A percentile compares a stretch with the other conserved stretches of the same genome.
These are phyloP conservation scores for Callospermophilus lateralis DNA, from an alignment of 2,113 vertebrate genomes.

Conservation along the genomic window DNA sequence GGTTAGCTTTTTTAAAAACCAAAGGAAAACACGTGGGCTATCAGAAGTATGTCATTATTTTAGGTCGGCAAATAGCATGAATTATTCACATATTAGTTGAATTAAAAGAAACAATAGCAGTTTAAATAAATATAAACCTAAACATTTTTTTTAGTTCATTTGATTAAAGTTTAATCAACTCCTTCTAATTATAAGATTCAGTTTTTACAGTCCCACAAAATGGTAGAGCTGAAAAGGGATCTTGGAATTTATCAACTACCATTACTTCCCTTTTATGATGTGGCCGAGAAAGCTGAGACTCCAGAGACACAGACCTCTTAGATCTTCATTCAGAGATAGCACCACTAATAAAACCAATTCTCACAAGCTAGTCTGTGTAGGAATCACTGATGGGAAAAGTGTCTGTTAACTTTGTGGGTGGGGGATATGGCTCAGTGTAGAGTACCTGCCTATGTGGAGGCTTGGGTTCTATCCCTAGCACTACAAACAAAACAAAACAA, in stretches of 20 bases:
- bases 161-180: slow-evolving; percentile 41
- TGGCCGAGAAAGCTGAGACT: slow-evolving; percentile 13
- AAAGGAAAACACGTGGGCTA: slow-evolving; percentile 47
- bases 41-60: slow-evolving; percentile 31
- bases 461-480: not conserved
- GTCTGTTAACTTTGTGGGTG: not conserved
- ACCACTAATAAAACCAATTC: not conserved
- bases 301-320: not conserved
- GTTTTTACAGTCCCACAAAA: slow-evolving; percentile 50
- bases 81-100: not conserved
- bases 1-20: slow-evolving; percentile 26
- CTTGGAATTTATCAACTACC: not conserved
- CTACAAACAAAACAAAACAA: too few species aligned
- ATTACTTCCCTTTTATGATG: not conserved
- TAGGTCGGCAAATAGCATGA: not conserved
- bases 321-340: not conserved
- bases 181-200: slow-evolving; percentile 4
- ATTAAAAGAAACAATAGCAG: slow-evolving; percentile 47
- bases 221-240: not conserved
- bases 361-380: not conserved
- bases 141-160: slow-evolving; percentile 28
- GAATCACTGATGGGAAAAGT: not conserved
- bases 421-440: not conserved
- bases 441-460: too few species aligned
- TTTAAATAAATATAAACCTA: not conserved